These are phyloP conservation scores for Spilogale gracilis DNA, from an alignment of 2,113 vertebrate species.

Conservation along the genomic window DNA sequence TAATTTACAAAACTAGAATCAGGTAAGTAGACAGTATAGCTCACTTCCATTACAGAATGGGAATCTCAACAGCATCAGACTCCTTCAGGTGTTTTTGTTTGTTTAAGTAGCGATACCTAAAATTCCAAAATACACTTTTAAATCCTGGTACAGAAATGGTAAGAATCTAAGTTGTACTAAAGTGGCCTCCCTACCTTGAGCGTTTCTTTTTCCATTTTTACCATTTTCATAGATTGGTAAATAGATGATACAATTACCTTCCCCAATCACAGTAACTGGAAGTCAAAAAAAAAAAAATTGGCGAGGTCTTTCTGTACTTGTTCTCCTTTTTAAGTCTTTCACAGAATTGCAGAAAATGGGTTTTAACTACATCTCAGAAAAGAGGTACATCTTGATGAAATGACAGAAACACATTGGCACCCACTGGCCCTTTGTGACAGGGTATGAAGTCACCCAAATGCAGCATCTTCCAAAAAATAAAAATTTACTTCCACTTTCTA, in stretches of 20 bases:
- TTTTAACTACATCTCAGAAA: neutral
- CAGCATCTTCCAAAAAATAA: neutral
- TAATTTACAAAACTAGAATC: neutral
- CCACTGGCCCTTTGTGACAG: neutral
- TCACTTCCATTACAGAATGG: neutral
- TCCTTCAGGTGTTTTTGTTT: neutral
- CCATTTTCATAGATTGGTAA: neutral
- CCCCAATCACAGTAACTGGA: neutral
- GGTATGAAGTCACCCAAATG: neutral
- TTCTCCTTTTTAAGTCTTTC: neutral
- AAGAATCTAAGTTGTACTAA: neutral
- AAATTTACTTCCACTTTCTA: neutral
- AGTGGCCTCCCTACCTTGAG: neutral
- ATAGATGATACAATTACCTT: neutral
- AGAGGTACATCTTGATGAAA: neutral
- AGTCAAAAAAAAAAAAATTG: neutral
- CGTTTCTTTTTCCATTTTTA: neutral
- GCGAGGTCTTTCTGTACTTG: neutral
- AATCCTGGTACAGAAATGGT: neutral
- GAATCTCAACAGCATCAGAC: neutral
- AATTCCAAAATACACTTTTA: neutral
- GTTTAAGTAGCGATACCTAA: neutral
- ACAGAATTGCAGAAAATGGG: neutral
- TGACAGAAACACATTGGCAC: neutral
- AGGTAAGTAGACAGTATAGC: neutral